phyloP scores from a whole-genome alignment of 2,797 vertebrate species.

The Podarcis siculus region DNA sequence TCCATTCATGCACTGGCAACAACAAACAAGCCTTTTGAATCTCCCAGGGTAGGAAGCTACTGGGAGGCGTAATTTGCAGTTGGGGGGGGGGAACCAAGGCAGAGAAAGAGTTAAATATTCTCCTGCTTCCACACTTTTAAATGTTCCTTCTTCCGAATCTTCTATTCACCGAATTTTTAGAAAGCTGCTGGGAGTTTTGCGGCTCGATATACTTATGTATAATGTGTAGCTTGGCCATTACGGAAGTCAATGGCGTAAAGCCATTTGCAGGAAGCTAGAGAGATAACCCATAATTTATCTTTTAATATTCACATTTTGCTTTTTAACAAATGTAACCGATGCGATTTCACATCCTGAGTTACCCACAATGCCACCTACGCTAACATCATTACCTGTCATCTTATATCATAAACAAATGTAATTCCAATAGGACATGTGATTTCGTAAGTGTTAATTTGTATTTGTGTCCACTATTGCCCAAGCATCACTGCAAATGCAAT shows the following conservation, averaged over 20 bases:
- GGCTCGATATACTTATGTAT: background rate
- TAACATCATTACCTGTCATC: conserved; percentile 77
- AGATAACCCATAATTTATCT: conserved; percentile 2
- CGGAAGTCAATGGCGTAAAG: conserved; percentile 33
- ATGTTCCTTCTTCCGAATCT: background rate
- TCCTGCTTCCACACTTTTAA: background rate
- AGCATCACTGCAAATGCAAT: conserved; percentile 69
- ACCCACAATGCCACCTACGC: conserved; percentile 67
- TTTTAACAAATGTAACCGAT: conserved; percentile 62
- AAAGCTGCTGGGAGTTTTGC: background rate
- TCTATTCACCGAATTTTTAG: background rate
- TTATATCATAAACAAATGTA: conserved; percentile 76
- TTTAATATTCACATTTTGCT: conserved; percentile 61
- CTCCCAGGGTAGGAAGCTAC: background rate
- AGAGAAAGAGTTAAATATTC: background rate
- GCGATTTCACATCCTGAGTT: conserved; percentile 70
- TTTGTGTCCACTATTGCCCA: conserved; percentile 63
- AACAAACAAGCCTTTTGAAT: no score
- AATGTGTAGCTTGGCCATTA: conserved; percentile 1
- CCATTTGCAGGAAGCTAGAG: background rate
- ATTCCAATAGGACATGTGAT: conserved; percentile 71
- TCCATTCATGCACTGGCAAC: background rate
- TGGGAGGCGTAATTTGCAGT: background rate
- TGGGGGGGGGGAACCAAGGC: no score
- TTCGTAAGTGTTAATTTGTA: conserved; percentile 72